Evolutionary conservation across 2,888 invertebrate genomes (phyloP).

Genomic region (Tipula vernalis): DNA sequence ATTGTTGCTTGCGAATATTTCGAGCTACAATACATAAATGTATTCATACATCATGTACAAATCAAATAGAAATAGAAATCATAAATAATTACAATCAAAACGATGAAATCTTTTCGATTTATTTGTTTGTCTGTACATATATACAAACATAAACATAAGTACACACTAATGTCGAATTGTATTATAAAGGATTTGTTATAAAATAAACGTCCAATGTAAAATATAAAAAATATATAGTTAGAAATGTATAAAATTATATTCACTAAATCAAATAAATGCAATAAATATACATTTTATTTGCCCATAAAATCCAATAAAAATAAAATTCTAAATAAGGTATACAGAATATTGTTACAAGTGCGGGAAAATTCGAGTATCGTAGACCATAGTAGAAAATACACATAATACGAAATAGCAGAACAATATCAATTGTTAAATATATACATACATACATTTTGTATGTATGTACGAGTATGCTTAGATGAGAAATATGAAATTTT

Average conservation of each 20-base stretch:
- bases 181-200: not conserved
- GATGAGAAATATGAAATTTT: not conserved
- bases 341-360: not conserved
- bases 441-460: no score
- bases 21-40: not conserved
- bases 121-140: not conserved
- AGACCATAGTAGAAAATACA: not conserved
- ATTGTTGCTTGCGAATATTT: not conserved
- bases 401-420: not conserved
- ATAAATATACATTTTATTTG: not conserved
- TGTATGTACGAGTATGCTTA: not conserved
- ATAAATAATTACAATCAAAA: not conserved
- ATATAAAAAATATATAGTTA: not conserved
- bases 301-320: not conserved
- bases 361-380: not conserved
- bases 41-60: not conserved
- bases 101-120: not conserved
- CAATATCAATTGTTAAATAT: not conserved
- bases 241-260: not conserved
- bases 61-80: not conserved
- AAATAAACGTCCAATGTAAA: not conserved
- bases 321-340: not conserved
- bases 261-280: not conserved
- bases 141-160: not conserved
- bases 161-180: not conserved